Evolutionary conservation across 2,797 vertebrate genomes (phyloP), one percentile per base, ranked within the genome.

Genomic region (Enteromius anoplus): DNA sequence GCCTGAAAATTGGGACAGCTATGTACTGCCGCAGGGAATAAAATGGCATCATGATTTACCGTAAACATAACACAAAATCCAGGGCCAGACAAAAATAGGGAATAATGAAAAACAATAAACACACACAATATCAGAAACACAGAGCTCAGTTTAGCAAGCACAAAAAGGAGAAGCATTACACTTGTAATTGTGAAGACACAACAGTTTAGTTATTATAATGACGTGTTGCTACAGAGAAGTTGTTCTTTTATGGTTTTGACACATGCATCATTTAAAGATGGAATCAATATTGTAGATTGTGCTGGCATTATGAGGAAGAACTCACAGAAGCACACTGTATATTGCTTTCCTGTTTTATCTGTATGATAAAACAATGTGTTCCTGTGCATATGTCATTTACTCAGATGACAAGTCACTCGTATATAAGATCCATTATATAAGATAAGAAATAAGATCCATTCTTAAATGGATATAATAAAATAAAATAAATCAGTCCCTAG

Each of bases 1-100:
- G 14, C 76, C 83, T 78, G 87, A 87, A 88, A 90, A 90, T 88
- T 87, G 83, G 89, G 82, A 88, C 87, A 87, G 88, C 87, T 89
- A 89, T 90, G 81, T 84, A 86, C 89, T 85, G 78, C 55, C 7
- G 69, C 15, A 26, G 55, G 69, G 42, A 81, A 73, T 73, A 64
- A 81, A 49, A 81, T 40, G 29, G 19, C 3, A 21, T 64, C 8
- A 37, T 21, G 7, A 58, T 62, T 64, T 47, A 62, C 26, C 60
- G 1, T 32, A 72, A 26, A 81, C 19, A 69, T 49, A 45, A 81
- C 26, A 62, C 12, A 72, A 21, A 60, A 81, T 58, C 34, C 26
- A 23, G 23, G 53, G 37, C 19, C 5, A 5, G 53, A 21, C 2
- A 2, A 71, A 72, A 55, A 37, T 0, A 12, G 19, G 5, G 10